Evolutionary conservation across 2,888 invertebrate species (phyloP).

Genomic region (Campoplex nolae): DNA sequence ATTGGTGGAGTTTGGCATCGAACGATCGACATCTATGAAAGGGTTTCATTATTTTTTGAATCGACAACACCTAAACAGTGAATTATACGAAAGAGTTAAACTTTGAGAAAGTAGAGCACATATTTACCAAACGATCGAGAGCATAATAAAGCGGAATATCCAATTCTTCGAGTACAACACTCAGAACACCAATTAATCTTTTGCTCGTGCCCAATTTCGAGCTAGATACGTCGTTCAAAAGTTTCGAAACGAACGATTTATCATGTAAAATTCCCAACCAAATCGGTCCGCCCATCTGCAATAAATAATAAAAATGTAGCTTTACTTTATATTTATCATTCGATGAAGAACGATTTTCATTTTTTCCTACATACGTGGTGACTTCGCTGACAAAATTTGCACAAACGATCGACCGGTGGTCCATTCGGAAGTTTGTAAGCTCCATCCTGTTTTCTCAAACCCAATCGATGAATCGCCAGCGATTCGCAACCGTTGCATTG

Average conservation of each 20-base stretch:
- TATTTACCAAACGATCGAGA: constrained; percentile 87
- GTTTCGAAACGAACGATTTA: constrained; percentile 89
- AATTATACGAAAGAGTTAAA: neutral
- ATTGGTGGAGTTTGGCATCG: constrained; percentile 80
- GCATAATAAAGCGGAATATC: constrained; percentile 96
- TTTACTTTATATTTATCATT: too few species aligned
- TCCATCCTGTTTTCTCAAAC: constrained; percentile 87
- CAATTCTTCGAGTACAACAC: constrained; percentile 93
- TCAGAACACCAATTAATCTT: constrained; percentile 92
- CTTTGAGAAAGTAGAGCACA: neutral
- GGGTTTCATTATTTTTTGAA: neutral
- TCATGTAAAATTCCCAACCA: constrained; percentile 96
- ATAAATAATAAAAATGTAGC: constrained; percentile 26
- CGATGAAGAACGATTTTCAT: too few species aligned
- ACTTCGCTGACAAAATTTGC: constrained; percentile 91
- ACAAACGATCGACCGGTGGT: constrained; percentile 88
- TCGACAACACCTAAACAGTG: neutral
- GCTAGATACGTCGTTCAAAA: constrained; percentile 86
- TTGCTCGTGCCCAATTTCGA: constrained; percentile 88
- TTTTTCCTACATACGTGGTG: constrained; percentile 88
- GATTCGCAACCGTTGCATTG: constrained; percentile 96
- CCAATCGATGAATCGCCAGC: constrained; percentile 91
- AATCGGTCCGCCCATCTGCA: constrained; percentile 95
- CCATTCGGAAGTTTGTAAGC: constrained; percentile 89
- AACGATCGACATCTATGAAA: constrained; percentile 79